Conservation (phyloP, 2,888 invertebrate genomes). For the Polydrusus cervinus region DNA sequence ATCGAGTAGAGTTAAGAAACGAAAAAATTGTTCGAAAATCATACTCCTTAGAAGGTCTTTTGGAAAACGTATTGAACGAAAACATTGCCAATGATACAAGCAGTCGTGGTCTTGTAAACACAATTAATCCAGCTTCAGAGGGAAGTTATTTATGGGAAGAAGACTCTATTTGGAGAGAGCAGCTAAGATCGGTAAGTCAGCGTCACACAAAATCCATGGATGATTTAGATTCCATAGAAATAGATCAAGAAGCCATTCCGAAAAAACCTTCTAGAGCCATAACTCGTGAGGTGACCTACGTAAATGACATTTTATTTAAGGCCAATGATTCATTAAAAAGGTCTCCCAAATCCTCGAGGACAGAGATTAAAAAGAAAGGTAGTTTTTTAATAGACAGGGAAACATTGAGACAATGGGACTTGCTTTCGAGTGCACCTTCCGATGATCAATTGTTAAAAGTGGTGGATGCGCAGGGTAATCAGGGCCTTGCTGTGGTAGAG, state of each 20-base stretch:
- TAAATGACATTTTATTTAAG: slow-evolving; percentile 79
- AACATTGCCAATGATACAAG: slow-evolving; percentile 55
- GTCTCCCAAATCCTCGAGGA: slow-evolving; percentile 71
- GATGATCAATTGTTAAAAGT: slow-evolving; percentile 64
- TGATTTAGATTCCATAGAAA: slow-evolving; percentile 79
- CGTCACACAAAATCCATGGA: slow-evolving; percentile 89
- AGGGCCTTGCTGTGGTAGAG: slow-evolving; percentile 67
- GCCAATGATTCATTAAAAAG: slow-evolving; percentile 70
- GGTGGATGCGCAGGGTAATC: slow-evolving; percentile 62
- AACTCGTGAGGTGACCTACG: slow-evolving; percentile 84
- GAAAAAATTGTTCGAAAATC: slow-evolving; percentile 71
- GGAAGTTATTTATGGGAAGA: slow-evolving; percentile 89
- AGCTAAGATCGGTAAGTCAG: slow-evolving; percentile 84
- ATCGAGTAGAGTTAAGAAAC: slow-evolving; percentile 43
- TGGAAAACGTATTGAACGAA: slow-evolving; percentile 73
- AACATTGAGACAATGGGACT: slow-evolving; percentile 90
- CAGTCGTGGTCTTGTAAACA: slow-evolving; percentile 23
- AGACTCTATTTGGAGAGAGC: slow-evolving; percentile 87
- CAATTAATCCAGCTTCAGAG: slow-evolving; percentile 64
- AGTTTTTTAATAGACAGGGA: slow-evolving; percentile 82
- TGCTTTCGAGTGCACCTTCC: slow-evolving; percentile 83
- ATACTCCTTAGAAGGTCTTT: slow-evolving; percentile 76
- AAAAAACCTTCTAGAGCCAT: slow-evolving; percentile 69
- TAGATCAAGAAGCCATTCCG: slow-evolving; percentile 61
- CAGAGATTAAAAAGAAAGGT: slow-evolving; percentile 64